Base-by-base conservation (phyloP, 2,888 invertebrate genomes). In the Hyalella azteca region DNA sequence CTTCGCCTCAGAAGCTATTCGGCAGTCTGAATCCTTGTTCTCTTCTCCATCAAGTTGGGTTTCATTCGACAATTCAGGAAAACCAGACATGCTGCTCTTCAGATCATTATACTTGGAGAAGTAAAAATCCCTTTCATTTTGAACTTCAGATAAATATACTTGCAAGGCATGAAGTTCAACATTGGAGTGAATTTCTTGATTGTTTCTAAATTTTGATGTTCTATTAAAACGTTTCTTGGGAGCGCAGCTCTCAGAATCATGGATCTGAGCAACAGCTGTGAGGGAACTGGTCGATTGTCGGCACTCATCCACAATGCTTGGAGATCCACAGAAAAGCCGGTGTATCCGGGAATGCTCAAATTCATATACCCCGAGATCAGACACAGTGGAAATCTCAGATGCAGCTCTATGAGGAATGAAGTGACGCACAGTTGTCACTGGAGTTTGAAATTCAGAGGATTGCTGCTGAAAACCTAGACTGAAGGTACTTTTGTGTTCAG, bases 51-150 rank as follows among this genome's bases (percentile, higher is more conserved):
- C n/a, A n/a, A n/a, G n/a, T n/a, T n/a, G n/a, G n/a, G n/a, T n/a
- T n/a, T n/a, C n/a, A n/a, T n/a, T n/a, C n/a, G n/a, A n/a, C n/a
- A n/a, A n/a, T n/a, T n/a, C n/a, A n/a, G n/a, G n/a, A n/a, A n/a
- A n/a, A n/a, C n/a, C n/a, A n/a, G n/a, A n/a, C n/a, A n/a, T n/a
- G n/a, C n/a, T n/a, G n/a, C 54, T 66, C 1, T 36, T 15, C 9
- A 66, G 66, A 32, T 66, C 66, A 66, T 66, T 66, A 36, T 66
- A 66, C 36, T 66, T 66, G n/a, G 66, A 66, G 19, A 66, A 11
- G 36, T 66, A 66, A 32, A 11, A 19, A 66, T 66, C 66, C 19
- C 66, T 36, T 36, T 66, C 66, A 36, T 19, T 29, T 36, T 66
- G 66, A 36, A 66, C 66, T 66, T 66, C 66, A 36, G 66, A 32